Percentiles rank a stretch among this genome's conserved stretches.
These are phyloP conservation scores for Eurosta solidaginis DNA, from an alignment of 1,140 invertebrate genomes.

Conservation along the genomic window DNA sequence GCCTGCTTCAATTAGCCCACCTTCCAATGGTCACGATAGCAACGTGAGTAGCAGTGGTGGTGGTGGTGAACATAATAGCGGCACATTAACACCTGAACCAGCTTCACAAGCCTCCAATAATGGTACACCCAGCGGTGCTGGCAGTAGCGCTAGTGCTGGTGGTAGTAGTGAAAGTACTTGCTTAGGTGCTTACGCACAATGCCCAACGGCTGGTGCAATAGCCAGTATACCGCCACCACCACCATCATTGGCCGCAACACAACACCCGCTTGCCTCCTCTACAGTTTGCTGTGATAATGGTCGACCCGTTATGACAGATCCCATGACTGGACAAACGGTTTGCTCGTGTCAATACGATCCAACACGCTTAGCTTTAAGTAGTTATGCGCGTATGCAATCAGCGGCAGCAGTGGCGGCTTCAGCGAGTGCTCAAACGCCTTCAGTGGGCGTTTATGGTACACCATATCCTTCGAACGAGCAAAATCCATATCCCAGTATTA, in stretches of 20 bases:
- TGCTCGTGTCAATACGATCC: constrained; percentile 95
- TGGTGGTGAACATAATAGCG: constrained; percentile 51
- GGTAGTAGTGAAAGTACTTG: constrained; percentile 45
- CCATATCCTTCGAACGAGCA: constrained; percentile 87
- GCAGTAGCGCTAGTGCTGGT: constrained; percentile 44
- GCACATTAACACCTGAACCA: constrained; percentile 71
- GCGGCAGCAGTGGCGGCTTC: constrained; percentile 62
- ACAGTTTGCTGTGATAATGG: constrained; percentile 87
- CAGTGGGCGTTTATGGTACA: constrained; percentile 73
- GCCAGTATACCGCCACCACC: background rate
- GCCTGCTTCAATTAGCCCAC: constrained; percentile 64
- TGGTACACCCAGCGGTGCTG: constrained; percentile 53
- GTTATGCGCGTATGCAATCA: constrained; percentile 71
- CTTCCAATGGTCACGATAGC: constrained; percentile 37
- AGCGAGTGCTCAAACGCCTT: constrained; percentile 60
- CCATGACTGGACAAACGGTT: constrained; percentile 89
- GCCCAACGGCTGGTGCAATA: constrained; percentile 58
- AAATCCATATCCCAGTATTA: constrained; percentile 88
- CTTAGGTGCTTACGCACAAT: background rate
- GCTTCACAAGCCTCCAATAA: constrained; percentile 64
- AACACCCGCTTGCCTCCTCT: constrained; percentile 43
- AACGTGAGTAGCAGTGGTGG: constrained; percentile 30
- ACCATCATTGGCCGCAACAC: too few species aligned
- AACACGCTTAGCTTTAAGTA: constrained; percentile 72
- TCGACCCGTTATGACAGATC: constrained; percentile 92